Evolutionary conservation across 1,140 invertebrate genomes (phyloP).

Genomic region (Nomia melanderi): DNA sequence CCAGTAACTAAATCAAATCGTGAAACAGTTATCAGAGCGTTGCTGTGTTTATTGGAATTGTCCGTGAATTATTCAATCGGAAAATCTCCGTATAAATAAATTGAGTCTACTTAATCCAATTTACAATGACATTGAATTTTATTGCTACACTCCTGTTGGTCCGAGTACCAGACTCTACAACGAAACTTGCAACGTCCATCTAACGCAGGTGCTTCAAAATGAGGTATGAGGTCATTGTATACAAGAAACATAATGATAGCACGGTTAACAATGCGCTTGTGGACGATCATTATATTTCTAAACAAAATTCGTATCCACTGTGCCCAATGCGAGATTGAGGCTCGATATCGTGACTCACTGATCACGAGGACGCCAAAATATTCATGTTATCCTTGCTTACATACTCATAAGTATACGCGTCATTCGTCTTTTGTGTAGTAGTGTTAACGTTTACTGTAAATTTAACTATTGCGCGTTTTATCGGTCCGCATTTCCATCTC

Average conservation of each 20-base stretch:
- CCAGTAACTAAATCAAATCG: constrained; percentile 21
- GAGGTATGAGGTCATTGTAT: constrained; percentile 43
- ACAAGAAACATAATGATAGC: constrained; percentile 35
- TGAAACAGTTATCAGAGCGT: constrained; percentile 19
- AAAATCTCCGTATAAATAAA: constrained; percentile 65
- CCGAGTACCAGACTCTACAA: constrained; percentile 57
- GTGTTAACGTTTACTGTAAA: constrained; percentile 25
- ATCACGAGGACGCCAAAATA: constrained; percentile 12
- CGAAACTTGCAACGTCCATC: constrained; percentile 33
- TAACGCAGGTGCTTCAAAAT: constrained; percentile 19
- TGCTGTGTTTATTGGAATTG: constrained; percentile 32
- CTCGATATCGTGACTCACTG: not conserved
- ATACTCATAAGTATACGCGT: constrained; percentile 12
- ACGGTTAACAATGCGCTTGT: constrained; percentile 19
- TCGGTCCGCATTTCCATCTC: not conserved
- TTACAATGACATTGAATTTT: constrained; percentile 53
- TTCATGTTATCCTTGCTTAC: constrained; percentile 10
- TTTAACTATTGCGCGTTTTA: constrained; percentile 20
- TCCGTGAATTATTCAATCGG: not conserved
- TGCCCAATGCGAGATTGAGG: not conserved
- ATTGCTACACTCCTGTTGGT: constrained; percentile 50
- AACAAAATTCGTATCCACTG: not conserved
- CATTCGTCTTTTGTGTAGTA: constrained; percentile 19
- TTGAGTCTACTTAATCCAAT: constrained; percentile 67
- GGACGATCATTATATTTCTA: constrained; percentile 31